Evolutionary conservation across 1,140 invertebrate genomes (phyloP).

Genomic region (Drosophila nebulosa): DNA sequence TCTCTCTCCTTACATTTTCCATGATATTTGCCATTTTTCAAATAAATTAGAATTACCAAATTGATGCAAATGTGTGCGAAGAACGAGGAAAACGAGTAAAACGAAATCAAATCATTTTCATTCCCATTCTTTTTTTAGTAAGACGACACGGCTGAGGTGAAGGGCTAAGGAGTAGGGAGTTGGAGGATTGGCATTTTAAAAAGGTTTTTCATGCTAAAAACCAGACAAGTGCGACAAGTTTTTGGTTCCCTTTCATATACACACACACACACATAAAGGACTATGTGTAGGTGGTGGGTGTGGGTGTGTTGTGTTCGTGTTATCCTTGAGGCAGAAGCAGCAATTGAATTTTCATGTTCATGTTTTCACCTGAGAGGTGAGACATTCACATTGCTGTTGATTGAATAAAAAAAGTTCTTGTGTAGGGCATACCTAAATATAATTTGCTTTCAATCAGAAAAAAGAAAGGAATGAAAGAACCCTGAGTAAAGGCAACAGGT

Average conservation of each 20-base stretch:
- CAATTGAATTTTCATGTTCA: neutral
- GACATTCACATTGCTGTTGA: neutral
- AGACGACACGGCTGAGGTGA: neutral
- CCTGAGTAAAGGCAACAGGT: neutral
- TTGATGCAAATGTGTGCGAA: neutral
- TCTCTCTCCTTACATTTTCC: neutral
- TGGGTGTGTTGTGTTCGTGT: neutral
- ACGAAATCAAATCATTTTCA: neutral
- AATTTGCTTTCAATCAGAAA: neutral
- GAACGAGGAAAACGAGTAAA: neutral
- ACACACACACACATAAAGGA: neutral
- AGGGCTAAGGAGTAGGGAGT: no score
- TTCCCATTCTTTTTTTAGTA: neutral
- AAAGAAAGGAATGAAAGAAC: neutral
- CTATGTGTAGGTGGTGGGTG: neutral
- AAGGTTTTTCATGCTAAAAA: slow-evolving; percentile 2
- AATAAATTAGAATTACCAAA: neutral
- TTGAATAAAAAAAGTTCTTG: neutral
- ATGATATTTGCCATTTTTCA: neutral
- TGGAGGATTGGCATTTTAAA: neutral
- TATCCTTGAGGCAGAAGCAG: neutral
- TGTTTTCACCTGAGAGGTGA: neutral
- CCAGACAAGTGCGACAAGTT: neutral
- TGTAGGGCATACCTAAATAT: neutral
- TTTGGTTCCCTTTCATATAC: neutral